Percentiles rank a stretch among this genome's conserved stretches.
Evolutionary conservation across 2,113 vertebrate genomes (phyloP).

Genomic region (Rhombomys opimus): DNA sequence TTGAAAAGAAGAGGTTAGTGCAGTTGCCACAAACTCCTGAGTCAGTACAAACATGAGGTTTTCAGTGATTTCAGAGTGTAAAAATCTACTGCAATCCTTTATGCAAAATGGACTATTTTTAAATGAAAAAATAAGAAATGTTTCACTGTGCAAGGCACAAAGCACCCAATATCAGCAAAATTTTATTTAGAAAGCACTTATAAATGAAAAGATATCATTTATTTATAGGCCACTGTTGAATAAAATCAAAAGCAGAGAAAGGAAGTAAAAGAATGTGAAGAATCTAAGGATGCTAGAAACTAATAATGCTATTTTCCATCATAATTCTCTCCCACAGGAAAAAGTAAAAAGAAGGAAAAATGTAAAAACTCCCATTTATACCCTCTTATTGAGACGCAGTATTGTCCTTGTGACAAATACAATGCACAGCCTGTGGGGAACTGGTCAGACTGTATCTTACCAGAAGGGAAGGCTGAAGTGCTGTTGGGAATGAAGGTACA

Average conservation of each 20-base stretch:
- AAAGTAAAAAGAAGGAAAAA: slow-evolving; percentile 98
- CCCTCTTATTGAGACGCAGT: slow-evolving; percentile 97
- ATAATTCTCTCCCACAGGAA: slow-evolving; percentile 87
- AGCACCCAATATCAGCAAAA: neutral
- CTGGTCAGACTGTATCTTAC: slow-evolving; percentile 98
- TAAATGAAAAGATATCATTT: neutral
- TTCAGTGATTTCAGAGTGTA: slow-evolving; percentile 19
- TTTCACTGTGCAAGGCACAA: neutral
- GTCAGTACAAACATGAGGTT: slow-evolving; percentile 28
- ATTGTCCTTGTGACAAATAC: slow-evolving; percentile 98
- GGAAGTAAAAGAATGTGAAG: neutral
- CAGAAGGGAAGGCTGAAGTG: slow-evolving; percentile 90
- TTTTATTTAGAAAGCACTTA: neutral
- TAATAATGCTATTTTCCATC: neutral
- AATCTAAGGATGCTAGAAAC: neutral
- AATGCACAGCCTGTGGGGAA: slow-evolving; percentile 97
- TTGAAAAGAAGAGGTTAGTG: neutral
- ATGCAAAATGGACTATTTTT: slow-evolving; percentile 32
- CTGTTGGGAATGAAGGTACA: slow-evolving; percentile 90
- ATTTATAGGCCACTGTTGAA: slow-evolving; percentile 4
- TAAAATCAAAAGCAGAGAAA: slow-evolving; percentile 12
- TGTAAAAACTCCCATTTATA: slow-evolving; percentile 96
- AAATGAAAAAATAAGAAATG: slow-evolving; percentile 26
- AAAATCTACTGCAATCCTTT: neutral
- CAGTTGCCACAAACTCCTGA: neutral